Percentiles rank a stretch among this genome's conserved stretches.
These are phyloP conservation scores for Rotaria sp. DNA, from an alignment of 2,888 invertebrate species.

Conservation along the genomic window DNA sequence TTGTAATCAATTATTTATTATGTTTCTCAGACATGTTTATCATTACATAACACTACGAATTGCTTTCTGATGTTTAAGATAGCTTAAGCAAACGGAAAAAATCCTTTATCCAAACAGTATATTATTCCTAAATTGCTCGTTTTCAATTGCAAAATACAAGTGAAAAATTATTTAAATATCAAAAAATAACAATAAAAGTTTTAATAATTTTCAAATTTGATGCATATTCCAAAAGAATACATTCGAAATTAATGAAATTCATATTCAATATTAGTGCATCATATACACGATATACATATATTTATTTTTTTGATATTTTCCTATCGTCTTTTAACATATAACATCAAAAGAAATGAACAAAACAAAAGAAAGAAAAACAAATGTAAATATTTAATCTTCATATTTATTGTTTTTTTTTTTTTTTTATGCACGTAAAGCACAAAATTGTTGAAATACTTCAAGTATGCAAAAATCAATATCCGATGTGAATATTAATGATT, in stretches of 20 bases:
- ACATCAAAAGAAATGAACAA: background rate
- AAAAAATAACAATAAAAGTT: no score
- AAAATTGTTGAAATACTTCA: conserved; percentile 93
- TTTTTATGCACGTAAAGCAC: conserved; percentile 75
- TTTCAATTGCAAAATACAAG: no score
- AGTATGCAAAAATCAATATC: conserved; percentile 89
- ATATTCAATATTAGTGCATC: background rate
- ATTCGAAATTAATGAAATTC: no score
- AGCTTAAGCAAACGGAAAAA: no score
- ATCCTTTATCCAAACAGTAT: no score
- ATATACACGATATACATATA: background rate
- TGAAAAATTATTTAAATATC: no score
- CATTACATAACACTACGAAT: background rate
- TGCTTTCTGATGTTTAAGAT: background rate
- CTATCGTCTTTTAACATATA: background rate
- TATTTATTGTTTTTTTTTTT: no score
- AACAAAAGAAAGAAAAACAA: background rate
- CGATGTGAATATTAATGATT: conserved; percentile 86
- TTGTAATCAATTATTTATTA: background rate
- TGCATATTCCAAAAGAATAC: no score
- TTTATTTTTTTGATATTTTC: background rate
- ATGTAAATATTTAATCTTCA: background rate
- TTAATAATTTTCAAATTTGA: no score
- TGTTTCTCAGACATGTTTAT: background rate
- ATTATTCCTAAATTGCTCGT: no score